Conservation (phyloP, 2,888 invertebrate genomes). For the Scaptodrosophila latifasciaeformis region DNA sequence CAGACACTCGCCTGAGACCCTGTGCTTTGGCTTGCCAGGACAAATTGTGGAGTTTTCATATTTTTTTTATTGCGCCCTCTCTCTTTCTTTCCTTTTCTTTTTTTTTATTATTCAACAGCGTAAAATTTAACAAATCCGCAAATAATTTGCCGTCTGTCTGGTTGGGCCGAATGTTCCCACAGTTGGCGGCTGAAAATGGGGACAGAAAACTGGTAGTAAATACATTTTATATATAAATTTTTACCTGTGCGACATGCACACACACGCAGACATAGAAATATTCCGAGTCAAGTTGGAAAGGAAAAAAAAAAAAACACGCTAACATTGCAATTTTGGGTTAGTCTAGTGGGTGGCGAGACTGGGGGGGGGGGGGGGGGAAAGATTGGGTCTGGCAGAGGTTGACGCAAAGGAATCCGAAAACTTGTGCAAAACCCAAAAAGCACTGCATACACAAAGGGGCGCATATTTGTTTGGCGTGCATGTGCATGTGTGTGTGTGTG, state of each 20-base stretch:
- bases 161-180: constrained; percentile 10
- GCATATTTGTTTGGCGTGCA: background rate
- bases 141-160: constrained; percentile 49
- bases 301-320: constrained; percentile 53
- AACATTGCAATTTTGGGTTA: constrained; percentile 53
- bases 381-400: too few relatives aligned
- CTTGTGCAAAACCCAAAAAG: constrained; percentile 50
- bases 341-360: background rate
- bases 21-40: constrained; percentile 29
- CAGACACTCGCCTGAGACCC: constrained; percentile 30
- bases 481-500: constrained; percentile 3
- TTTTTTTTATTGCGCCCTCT: background rate
- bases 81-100: too few relatives aligned
- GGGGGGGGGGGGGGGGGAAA: too few relatives aligned
- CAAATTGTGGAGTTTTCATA: constrained; percentile 23
- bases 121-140: constrained; percentile 56
- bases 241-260: constrained; percentile 22
- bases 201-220: constrained; percentile 6
- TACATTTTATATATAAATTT: constrained; percentile 38
- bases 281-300: too few relatives aligned
- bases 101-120: too few relatives aligned
- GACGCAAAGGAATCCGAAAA: constrained; percentile 53
- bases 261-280: constrained; percentile 9
- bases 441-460: constrained; percentile 36
- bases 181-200: constrained; percentile 19